A percentile compares a stretch with the other conserved stretches of the same genome.
Evolutionary conservation across 2,113 vertebrate genomes (phyloP).

Genomic region (Cynopterus brachyotis): DNA sequence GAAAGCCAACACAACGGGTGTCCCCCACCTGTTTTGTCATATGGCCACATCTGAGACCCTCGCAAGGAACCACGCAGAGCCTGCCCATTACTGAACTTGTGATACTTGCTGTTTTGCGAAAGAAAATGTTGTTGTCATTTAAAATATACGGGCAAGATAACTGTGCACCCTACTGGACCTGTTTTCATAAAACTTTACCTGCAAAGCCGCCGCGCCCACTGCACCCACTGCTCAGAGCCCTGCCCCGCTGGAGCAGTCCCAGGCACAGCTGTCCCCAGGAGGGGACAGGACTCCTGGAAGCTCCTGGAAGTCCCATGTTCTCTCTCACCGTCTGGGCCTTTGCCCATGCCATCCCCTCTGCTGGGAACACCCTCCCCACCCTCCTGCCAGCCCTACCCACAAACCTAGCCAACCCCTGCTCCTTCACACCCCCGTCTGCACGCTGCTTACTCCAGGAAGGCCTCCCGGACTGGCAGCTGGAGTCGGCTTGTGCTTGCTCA

Average conservation of each 20-base stretch:
- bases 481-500: neutral
- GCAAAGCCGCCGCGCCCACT: neutral
- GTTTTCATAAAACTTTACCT: neutral
- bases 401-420: neutral
- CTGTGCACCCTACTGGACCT: rapidly evolving
- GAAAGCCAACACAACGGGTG: rapidly evolving
- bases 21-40: too few relatives aligned
- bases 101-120: neutral
- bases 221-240: neutral
- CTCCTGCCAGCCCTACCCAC: neutral
- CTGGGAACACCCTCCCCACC: neutral
- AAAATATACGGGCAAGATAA: neutral
- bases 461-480: neutral
- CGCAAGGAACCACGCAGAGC: neutral
- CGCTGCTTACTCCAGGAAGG: neutral
- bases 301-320: neutral
- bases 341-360: neutral
- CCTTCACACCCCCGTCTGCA: neutral
- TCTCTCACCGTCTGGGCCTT: neutral
- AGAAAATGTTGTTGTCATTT: neutral
- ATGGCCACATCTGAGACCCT: neutral
- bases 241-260: neutral
- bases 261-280: neutral
- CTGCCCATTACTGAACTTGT: neutral
- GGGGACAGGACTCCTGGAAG: too few relatives aligned